These are phyloP conservation scores for Drosophila obscura DNA, from an alignment of 1,140 invertebrate species.

Conservation along the genomic window DNA sequence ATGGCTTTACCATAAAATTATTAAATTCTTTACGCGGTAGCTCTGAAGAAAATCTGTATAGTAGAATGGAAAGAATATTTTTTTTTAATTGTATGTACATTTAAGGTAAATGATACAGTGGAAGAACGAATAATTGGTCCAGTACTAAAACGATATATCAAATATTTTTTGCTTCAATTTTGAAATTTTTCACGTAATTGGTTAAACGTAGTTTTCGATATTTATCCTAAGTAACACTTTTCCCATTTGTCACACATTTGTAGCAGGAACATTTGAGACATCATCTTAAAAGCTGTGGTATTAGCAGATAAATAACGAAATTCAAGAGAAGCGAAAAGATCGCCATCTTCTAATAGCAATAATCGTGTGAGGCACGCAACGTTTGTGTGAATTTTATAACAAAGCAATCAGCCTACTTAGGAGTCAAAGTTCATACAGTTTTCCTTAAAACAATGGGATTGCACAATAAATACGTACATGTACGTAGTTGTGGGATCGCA, in stretches of 20 bases:
- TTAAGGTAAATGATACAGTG: no score
- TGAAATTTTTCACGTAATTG: neutral
- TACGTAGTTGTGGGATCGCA: neutral
- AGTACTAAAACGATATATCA: no score
- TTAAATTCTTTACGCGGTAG: no score
- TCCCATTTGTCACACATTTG: slow-evolving; percentile 17
- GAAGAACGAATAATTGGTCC: no score
- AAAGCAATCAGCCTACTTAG: slow-evolving; percentile 17
- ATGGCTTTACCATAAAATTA: no score
- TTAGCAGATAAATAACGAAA: slow-evolving; percentile 29
- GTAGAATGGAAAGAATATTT: no score
- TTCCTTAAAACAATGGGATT: slow-evolving; percentile 18
- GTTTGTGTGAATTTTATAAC: slow-evolving; percentile 48
- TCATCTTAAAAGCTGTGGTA: neutral
- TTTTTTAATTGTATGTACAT: no score
- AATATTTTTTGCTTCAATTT: no score
- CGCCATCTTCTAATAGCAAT: slow-evolving; percentile 2
- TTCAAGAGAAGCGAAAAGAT: slow-evolving; percentile 18
- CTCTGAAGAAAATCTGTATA: no score
- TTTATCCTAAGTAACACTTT: neutral
- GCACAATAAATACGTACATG: neutral
- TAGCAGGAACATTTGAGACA: neutral
- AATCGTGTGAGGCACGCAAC: slow-evolving; percentile 41
- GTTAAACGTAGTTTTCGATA: neutral
- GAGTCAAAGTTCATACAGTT: slow-evolving; percentile 24